phyloP scores from a whole-genome alignment of 2,888 invertebrate species.

The Liopterus haemorrhoidalis region DNA sequence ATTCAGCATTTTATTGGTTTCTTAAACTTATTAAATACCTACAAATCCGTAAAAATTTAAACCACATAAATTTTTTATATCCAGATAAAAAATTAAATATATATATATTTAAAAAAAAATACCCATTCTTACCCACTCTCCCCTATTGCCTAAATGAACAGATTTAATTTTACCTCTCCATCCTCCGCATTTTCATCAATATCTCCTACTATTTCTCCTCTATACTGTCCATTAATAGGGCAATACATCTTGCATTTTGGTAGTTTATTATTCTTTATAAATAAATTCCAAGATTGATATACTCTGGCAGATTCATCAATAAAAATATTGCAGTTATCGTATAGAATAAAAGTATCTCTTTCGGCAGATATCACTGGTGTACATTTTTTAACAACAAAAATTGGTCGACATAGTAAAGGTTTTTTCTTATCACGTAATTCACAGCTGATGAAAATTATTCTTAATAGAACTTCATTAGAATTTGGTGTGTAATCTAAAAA shows the following conservation, averaged over 20 bases:
- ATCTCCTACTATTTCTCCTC: conserved; percentile 37
- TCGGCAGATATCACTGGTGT: neutral
- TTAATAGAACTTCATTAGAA: no score
- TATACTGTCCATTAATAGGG: conserved; percentile 48
- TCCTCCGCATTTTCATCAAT: neutral
- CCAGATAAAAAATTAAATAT: no score
- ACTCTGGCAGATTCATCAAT: conserved; percentile 49
- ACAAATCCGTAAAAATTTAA: no score
- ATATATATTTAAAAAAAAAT: no score
- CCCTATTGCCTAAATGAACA: no score
- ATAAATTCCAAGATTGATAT: conserved; percentile 48
- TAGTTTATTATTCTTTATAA: conserved; percentile 45
- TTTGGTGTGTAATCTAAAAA: no score
- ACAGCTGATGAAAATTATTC: conserved; percentile 18
- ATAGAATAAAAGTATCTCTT: no score
- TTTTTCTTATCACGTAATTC: conserved; percentile 11
- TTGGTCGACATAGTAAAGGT: conserved; percentile 9
- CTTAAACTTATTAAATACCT: no score
- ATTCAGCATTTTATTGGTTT: no score
- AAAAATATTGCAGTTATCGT: conserved; percentile 36
- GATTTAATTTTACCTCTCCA: no score
- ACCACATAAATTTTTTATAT: no score
- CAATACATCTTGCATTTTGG: conserved; percentile 50
- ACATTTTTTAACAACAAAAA: conserved; percentile 20
- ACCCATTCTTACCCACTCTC: no score